Percentiles rank a stretch among this genome's conserved stretches.
Evolutionary conservation across 2,888 invertebrate species (phyloP).

Genomic region (Cataglyphis cursor): DNA sequence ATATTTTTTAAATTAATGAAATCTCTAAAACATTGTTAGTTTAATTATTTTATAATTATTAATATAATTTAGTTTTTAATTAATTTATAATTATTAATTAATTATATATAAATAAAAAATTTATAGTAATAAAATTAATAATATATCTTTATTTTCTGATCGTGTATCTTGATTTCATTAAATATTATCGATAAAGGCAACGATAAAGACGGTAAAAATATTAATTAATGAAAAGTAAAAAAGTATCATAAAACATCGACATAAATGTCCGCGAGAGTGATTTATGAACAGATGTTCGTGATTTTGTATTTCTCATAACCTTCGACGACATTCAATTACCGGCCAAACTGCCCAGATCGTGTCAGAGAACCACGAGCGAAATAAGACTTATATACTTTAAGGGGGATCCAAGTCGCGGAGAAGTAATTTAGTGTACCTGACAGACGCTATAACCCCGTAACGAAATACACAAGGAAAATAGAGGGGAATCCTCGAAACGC

Average conservation of each 20-base stretch:
- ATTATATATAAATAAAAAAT: not conserved
- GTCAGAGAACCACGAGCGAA: constrained; percentile 31
- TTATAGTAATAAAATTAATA: not conserved
- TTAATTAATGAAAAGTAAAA: constrained; percentile 25
- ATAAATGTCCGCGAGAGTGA: constrained; percentile 17
- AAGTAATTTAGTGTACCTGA: constrained; percentile 65
- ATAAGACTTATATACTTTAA: constrained; percentile 55
- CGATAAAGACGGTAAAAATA: not conserved
- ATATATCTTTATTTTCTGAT: not conserved
- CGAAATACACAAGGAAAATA: constrained; percentile 43
- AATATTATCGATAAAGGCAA: not conserved
- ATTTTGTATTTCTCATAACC: constrained; percentile 28
- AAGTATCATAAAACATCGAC: constrained; percentile 34
- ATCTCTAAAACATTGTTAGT: not conserved
- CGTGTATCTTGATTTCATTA: not conserved
- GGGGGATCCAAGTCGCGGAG: constrained; percentile 26
- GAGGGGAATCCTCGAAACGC: constrained; percentile 19
- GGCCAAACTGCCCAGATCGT: constrained; percentile 22
- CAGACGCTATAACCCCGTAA: constrained; percentile 63
- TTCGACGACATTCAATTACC: constrained; percentile 42
- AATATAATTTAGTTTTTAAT: not conserved
- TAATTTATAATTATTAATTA: not conserved
- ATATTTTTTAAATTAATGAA: not conserved
- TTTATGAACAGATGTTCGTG: constrained; percentile 37
- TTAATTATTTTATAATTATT: not conserved